Base-by-base conservation (phyloP, 2,888 invertebrate genomes). In the Aquatica leii region DNA sequence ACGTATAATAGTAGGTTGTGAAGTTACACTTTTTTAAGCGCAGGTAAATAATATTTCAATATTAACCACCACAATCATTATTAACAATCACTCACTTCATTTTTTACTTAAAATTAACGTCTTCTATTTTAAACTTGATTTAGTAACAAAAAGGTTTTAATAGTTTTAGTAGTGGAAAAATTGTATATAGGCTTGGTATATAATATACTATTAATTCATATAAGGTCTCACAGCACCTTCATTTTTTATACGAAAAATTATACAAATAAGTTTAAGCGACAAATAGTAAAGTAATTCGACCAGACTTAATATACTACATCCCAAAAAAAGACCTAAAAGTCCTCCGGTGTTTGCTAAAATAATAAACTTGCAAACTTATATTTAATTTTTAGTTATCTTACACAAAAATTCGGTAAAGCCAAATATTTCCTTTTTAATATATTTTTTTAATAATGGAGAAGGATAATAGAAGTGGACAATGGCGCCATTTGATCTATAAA, bases 331-430 rank as follows among this genome's bases (percentile, higher is more conserved):
- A 0, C 92, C 91, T 9, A 92, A 81, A 1, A 92, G 81, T 0
- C 92, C 92, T 15, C 92, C 92, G 0, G 90, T 90, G 75, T 60
- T 60, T 5, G 60, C 60, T 60, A 24, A 14, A 55, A 57, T 3
- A 11, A 24, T 34, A 24, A 12, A 1, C n/a, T 43, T 8, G 15
- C 2, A 3, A 11, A 6, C 3, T 31, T 24, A 15, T 55, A 24
- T 6, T 15, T 2, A 50, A 50, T 12, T 24, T 14, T 6, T n/a
- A 34, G 2, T 18, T n/a, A 74, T 86, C 89, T 87, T 82, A 92
- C 92, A 91, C 37, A 92, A 78, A 76, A 92, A 90, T 78, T 92
- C 92, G 0, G 91, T 91, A 37, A 91, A 87, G 24, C 90, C 91
- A 75, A 90, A 91, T 71, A 91, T 85, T 76, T 90, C 89, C 40